Evolutionary conservation across 2,797 vertebrate genomes (phyloP), one percentile per base, ranked within the genome.

Genomic region (Myotis pilosus): DNA sequence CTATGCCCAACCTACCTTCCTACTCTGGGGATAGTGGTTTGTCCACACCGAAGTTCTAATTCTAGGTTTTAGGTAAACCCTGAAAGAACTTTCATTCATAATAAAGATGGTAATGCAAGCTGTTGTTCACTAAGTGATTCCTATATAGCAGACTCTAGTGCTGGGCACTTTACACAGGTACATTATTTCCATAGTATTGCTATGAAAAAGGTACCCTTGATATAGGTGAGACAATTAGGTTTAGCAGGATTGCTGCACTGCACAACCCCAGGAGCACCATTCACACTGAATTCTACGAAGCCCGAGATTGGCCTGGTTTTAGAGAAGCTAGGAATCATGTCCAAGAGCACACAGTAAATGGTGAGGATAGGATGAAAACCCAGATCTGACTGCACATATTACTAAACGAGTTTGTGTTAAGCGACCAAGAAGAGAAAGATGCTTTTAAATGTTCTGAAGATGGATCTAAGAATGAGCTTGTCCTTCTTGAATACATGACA

Each of bases 391-490:
- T 88, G 71, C 74, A 75, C 13, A 90, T 10, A 28, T 85, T 60
- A 80, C 49, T 84, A 49, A 57, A 5, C 85, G 51, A 72, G 23
- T 60, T 95, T 88, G 62, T 76, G 13, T 78, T 38, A 92, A 76
- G 60, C 85, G 71, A 72, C 16, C 44, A 74, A 71, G 92, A 89
- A 87, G 28, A 38, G 66, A 72, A 92, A 95, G 69, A 94, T 72
- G 78, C 44, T 60, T 71, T 85, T 88, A 62, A 80, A 66, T 28
- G 25, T 74, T 94, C 38, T 49, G n/a, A 75, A 82, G 55, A 81
- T 76, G 51, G 83, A 60, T 74, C 78, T 91, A 79, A 91, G 91
- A 76, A 91, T 72, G 55, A 92, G 76, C 41, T 91, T 44, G 64
- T 71, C 78, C 76, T 94, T 86, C 81, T 28, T 82, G 44, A 92